Base-by-base conservation (phyloP, 2,888 invertebrate genomes). In the Platycnemis pennipes region DNA sequence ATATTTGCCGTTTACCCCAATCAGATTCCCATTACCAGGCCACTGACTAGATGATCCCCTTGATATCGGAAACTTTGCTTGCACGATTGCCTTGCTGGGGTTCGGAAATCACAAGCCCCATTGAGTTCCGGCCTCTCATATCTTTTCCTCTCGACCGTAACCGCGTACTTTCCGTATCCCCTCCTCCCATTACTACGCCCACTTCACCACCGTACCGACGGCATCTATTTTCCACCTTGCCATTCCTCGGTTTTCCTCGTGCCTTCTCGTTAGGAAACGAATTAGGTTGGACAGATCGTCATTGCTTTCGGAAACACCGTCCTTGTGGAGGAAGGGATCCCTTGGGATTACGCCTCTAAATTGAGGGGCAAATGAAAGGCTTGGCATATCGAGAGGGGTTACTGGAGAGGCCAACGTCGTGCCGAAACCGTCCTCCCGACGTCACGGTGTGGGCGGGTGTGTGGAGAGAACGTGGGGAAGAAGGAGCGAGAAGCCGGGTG, bases 341-440 rank as follows among this genome's bases (percentile, higher is more conserved):
- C n/a, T n/a, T n/a, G 86, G 86, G 42, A 86, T 86, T 86, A 86
- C 42, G 42, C 42, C 22, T n/a, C 86, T 42, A 86, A 42, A 86
- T 86, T 86, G 86, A 86, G 86, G 22, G 86, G 86, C 11, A 86
- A 86, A 86, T 86, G 86, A 86, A 86, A 86, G 26, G 42, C 77
- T n/a, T 19, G 49, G 13, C n/a, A 37, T 13, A 86, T 86, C 86
- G 86, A 86, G 42, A 44, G 37, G 22, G 63, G 63, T 63, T 26
- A n/a, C 22, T 26, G 26, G 26, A 63, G 63, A 26, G 63, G n/a
- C 26, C 63, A 4, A 7, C n/a, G n/a, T n/a, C 7, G n/a, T 63
- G 63, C 2, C 7, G 63, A n/a, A 63, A n/a, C 63, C 63, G n/a
- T 63, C 63, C 22, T 5, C 8, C 5, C 63, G 1, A 7, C 63